Evolutionary conservation across 1,140 invertebrate species (phyloP).

Genomic region (Melitaea cinxia): DNA sequence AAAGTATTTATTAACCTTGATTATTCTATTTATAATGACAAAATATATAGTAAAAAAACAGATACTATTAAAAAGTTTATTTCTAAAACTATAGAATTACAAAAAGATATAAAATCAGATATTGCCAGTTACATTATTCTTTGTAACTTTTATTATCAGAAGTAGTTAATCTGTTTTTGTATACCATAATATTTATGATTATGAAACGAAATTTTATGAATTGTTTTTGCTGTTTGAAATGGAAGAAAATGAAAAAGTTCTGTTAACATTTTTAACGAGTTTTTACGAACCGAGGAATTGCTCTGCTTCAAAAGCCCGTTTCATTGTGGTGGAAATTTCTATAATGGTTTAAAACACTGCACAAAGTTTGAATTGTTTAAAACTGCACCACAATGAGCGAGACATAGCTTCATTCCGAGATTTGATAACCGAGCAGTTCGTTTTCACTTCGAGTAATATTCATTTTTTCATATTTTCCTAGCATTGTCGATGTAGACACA

Average conservation of each 20-base stretch:
- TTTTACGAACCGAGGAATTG: conserved; percentile 9
- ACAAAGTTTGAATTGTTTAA: conserved; percentile 18
- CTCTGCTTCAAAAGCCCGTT: background rate
- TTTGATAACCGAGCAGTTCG: conserved; percentile 35
- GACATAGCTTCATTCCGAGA: conserved; percentile 1
- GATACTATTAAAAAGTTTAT: too few species aligned
- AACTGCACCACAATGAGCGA: conserved; percentile 17
- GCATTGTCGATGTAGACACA: conserved; percentile 73
- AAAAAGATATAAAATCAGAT: too few species aligned
- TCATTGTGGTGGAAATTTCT: conserved; percentile 16
- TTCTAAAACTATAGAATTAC: too few species aligned
- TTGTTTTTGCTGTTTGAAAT: background rate
- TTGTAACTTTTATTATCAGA: too few species aligned
- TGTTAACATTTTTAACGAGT: conserved; percentile 17
- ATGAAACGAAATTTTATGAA: background rate
- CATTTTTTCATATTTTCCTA: conserved; percentile 61
- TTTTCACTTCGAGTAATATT: conserved; percentile 54
- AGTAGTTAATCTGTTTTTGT: too few species aligned
- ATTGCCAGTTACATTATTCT: too few species aligned
- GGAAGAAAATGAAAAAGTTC: conserved; percentile 12
- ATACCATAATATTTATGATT: too few species aligned
- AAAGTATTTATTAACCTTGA: too few species aligned
- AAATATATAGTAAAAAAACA: too few species aligned
- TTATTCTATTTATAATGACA: too few species aligned
- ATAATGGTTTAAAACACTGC: conserved; percentile 19